A percentile compares a stretch with the other conserved stretches of the same genome.
Conservation (phyloP, 2,888 invertebrate species). For the Lysandra coridon region DNA sequence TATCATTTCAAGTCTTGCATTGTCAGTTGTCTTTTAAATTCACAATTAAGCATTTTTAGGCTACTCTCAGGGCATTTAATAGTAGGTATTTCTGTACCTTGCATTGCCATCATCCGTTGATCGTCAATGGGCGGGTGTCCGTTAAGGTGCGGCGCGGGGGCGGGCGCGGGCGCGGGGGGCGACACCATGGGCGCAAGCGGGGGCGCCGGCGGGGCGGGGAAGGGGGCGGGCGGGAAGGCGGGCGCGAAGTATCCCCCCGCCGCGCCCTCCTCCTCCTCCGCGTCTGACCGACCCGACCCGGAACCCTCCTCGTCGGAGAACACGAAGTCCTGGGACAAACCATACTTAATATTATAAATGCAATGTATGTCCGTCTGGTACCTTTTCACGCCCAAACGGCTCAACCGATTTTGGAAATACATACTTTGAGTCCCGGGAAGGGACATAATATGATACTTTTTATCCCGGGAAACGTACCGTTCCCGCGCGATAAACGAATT, state of each 20-base stretch:
- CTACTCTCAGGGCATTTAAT: no score
- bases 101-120: constrained; percentile 49
- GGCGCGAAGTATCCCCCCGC: constrained; percentile 51
- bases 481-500: no score
- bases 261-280: constrained; percentile 81
- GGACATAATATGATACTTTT: no score
- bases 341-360: no score
- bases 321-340: constrained; percentile 71
- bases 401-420: no score
- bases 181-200: constrained; percentile 55
- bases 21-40: no score
- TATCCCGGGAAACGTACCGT: no score
- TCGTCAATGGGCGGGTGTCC: constrained; percentile 42
- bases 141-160: constrained; percentile 46
- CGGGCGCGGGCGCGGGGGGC: constrained; percentile 46
- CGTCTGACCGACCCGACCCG: constrained; percentile 81
- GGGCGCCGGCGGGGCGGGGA: constrained; percentile 63
- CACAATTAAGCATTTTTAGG: no score
- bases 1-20: no score
- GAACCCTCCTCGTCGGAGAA: constrained; percentile 81
- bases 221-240: constrained; percentile 50
- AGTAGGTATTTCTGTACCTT: constrained; percentile 45
- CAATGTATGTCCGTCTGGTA: no score
- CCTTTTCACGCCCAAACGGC: no score
- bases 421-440: no score